Evolutionary conservation across 1,140 invertebrate species (phyloP).

Genomic region (Leucophenga varia): DNA sequence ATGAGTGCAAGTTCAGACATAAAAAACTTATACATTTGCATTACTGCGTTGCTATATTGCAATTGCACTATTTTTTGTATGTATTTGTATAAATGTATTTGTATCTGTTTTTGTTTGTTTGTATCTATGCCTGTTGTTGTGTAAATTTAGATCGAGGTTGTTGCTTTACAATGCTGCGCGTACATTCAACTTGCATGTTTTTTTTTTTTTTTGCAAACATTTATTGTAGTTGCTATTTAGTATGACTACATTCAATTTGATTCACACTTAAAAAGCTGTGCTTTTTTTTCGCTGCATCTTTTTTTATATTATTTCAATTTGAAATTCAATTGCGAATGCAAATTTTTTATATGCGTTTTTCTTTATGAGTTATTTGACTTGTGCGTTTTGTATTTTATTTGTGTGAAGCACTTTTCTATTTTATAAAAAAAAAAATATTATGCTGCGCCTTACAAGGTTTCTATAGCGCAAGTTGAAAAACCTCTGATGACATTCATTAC

Average conservation of each 20-base stretch:
- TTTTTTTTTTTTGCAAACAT: background rate
- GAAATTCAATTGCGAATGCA: constrained; percentile 31
- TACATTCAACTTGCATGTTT: constrained; percentile 41
- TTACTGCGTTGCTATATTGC: constrained; percentile 13
- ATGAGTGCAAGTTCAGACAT: constrained; percentile 47
- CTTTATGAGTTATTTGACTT: constrained; percentile 36
- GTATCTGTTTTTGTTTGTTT: constrained; percentile 2
- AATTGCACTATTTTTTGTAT: constrained; percentile 6
- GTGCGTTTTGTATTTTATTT: constrained; percentile 15
- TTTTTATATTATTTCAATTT: background rate
- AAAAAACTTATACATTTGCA: too few species aligned
- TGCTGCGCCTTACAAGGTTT: constrained; percentile 17
- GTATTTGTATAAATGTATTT: constrained; percentile 21
- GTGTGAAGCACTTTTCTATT: background rate
- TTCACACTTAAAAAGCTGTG: too few species aligned
- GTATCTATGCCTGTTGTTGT: constrained; percentile 31
- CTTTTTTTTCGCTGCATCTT: background rate
- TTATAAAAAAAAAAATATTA: background rate
- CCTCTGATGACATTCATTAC: constrained; percentile 38
- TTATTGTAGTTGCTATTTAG: background rate
- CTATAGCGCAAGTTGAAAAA: constrained; percentile 35
- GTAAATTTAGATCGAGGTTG: constrained; percentile 54
- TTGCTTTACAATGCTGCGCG: constrained; percentile 49
- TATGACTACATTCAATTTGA: constrained; percentile 14
- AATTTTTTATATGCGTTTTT: constrained; percentile 16